Evolutionary conservation across 2,797 vertebrate genomes (phyloP).

Genomic region (Molossus molossus): DNA sequence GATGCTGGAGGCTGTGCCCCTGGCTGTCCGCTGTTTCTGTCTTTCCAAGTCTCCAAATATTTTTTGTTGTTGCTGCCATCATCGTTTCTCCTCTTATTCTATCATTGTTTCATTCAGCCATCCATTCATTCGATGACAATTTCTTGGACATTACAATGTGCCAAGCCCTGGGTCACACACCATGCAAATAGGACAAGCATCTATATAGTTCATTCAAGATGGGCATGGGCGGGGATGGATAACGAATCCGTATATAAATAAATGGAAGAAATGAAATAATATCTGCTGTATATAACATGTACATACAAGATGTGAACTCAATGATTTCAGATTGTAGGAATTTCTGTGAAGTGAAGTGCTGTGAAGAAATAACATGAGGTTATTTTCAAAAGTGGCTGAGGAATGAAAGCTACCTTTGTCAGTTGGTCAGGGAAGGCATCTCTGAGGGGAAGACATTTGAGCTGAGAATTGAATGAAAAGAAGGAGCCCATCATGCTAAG

Average conservation of each 20-base stretch:
- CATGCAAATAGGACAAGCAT: not conserved
- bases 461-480: not conserved
- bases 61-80: not conserved
- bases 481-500: not conserved
- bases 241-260: not conserved
- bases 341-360: not conserved
- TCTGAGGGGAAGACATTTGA: not conserved
- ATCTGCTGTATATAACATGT: not conserved
- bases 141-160: not conserved
- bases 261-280: not conserved
- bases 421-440: not conserved
- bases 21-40: not conserved
- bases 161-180: not conserved
- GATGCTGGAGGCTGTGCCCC: not conserved
- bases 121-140: not conserved
- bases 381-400: not conserved
- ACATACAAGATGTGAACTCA: not conserved
- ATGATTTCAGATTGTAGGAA: not conserved
- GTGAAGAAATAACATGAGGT: not conserved
- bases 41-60: not conserved
- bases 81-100: not conserved
- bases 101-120: not conserved
- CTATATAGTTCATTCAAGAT: not conserved
- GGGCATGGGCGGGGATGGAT: not conserved
- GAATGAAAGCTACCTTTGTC: not conserved